These are phyloP conservation scores for Syndactyla subalaris DNA, from an alignment of 2,797 vertebrate genomes.

Conservation along the genomic window DNA sequence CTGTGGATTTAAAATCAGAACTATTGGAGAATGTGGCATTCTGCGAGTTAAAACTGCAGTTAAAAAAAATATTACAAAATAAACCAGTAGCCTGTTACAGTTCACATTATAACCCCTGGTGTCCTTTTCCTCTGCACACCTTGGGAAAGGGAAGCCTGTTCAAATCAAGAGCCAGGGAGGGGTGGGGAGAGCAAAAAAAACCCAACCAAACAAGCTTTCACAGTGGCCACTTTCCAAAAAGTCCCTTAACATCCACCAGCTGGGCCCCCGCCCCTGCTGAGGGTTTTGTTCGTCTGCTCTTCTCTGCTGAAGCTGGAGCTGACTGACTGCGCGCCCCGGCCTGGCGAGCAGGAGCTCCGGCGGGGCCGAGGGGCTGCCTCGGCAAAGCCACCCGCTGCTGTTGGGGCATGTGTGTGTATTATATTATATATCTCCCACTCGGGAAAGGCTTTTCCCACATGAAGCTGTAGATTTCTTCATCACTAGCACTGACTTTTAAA, in stretches of 20 bases:
- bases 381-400: neutral
- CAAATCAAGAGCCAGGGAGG: constrained; percentile 10
- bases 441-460: neutral
- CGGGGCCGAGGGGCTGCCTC: neutral
- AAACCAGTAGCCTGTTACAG: constrained; percentile 75
- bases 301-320: constrained; percentile 40
- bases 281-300: constrained; percentile 14
- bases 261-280: neutral
- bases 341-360: neutral
- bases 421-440: neutral
- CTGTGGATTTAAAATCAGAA: constrained; percentile 72
- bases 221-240: constrained; percentile 48
- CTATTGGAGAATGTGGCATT: constrained; percentile 55
- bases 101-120: constrained; percentile 76
- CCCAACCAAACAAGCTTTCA: constrained; percentile 10
- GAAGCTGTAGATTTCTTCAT: constrained; percentile 30
- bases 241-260: neutral
- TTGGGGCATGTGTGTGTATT: constrained; percentile 43
- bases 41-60: constrained; percentile 69
- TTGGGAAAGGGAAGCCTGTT: constrained; percentile 68
- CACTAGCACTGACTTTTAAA: constrained; percentile 9
- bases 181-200: neutral
- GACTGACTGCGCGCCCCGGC: neutral
- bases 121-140: constrained; percentile 59
- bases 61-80: constrained; percentile 61